A percentile compares a stretch with the other conserved stretches of the same genome.
Conservation (phyloP, 2,888 invertebrate genomes). For the Allygus modestus region DNA sequence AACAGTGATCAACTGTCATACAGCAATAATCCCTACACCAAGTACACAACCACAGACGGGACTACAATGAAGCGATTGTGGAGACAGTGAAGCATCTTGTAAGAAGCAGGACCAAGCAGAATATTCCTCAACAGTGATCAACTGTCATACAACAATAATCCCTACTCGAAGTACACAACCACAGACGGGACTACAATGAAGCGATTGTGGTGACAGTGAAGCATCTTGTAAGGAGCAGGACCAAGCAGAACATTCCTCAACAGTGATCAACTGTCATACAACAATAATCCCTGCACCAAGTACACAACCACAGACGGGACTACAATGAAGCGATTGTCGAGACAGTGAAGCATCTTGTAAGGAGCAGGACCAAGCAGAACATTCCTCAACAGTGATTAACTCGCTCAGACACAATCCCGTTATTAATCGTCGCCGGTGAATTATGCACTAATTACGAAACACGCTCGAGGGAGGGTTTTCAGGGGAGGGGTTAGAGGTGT, state of each 20-base stretch:
- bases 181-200: neutral
- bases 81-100: too few species aligned
- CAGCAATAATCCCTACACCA: neutral
- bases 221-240: constrained; percentile 4
- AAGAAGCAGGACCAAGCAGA: too few species aligned
- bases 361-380: constrained; percentile 11
- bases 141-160: constrained; percentile 2
- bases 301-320: neutral
- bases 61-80: too few species aligned
- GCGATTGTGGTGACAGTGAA: neutral
- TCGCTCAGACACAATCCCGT: constrained; percentile 69
- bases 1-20: neutral
- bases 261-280: constrained; percentile 58
- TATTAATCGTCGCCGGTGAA: constrained; percentile 77
- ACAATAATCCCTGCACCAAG: too few species aligned
- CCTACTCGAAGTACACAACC: neutral
- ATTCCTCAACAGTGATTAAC: constrained; percentile 56
- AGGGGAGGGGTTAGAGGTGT: constrained; percentile 42
- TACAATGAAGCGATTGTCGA: neutral
- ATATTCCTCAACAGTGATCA: too few species aligned
- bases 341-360: neutral
- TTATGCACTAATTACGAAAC: constrained; percentile 76
- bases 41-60: too few species aligned
- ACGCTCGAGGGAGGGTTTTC: constrained; percentile 60
- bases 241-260: constrained; percentile 28